A percentile compares a stretch with the other conserved stretches of the same genome.
phyloP scores from a whole-genome alignment of 2,888 invertebrate species.

The Tiliacea citrago region DNA sequence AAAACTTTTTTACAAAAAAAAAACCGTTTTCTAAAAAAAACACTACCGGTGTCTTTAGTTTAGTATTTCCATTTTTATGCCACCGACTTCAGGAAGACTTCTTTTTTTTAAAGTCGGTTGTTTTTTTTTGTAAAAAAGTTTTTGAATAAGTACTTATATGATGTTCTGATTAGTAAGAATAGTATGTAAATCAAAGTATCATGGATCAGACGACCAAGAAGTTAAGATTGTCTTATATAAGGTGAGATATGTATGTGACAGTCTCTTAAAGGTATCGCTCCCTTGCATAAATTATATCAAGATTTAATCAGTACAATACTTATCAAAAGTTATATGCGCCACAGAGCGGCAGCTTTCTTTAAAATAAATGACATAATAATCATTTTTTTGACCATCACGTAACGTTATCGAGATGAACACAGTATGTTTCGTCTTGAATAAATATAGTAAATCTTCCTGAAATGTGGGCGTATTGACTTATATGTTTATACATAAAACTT shows the following conservation, averaged over 20 bases:
- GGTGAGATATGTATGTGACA: not conserved
- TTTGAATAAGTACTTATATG: too few species aligned
- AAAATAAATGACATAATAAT: constrained; percentile 66
- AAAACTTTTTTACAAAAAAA: too few species aligned
- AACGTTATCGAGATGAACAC: constrained; percentile 61
- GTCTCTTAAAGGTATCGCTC: not conserved
- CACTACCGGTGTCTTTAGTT: too few species aligned
- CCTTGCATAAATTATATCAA: constrained; percentile 14
- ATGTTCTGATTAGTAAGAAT: too few species aligned
- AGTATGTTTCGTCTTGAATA: constrained; percentile 62
- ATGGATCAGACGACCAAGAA: not conserved
- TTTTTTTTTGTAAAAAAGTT: too few species aligned
- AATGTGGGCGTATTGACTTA: constrained; percentile 47
- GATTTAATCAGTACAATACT: constrained; percentile 17
- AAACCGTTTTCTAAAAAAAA: too few species aligned
- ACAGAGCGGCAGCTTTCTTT: constrained; percentile 62
- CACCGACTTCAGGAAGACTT: too few species aligned
- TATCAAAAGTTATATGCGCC: constrained; percentile 18
- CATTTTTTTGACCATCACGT: constrained; percentile 64
- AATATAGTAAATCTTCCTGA: constrained; percentile 61
- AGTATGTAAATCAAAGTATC: too few species aligned
- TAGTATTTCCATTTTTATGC: too few species aligned
- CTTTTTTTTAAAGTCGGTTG: too few species aligned
- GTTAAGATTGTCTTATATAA: not conserved
- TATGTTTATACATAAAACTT: constrained; percentile 41